Conservation (phyloP, 2,113 vertebrate species). For the Pedetes capensis region DNA sequence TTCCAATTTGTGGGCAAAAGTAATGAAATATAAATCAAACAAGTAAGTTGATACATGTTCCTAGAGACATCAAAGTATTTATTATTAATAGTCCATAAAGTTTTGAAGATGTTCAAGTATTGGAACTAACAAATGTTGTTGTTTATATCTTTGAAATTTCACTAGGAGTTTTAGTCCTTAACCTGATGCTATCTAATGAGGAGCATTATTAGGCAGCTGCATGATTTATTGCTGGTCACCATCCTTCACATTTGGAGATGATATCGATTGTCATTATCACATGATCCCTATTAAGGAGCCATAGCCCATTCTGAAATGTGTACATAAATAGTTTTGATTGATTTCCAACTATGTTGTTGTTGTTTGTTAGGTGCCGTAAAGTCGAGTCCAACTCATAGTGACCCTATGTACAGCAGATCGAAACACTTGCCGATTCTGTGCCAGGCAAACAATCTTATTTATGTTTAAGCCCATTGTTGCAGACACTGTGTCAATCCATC, state of each 20-base stretch:
- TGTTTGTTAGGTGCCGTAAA: too few relatives aligned
- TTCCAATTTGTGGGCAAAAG: background rate
- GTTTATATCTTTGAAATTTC: constrained; percentile 6
- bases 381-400: too few relatives aligned
- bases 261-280: background rate
- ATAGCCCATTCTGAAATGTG: background rate
- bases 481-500: too few relatives aligned
- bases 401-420: too few relatives aligned
- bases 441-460: too few relatives aligned
- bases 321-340: background rate
- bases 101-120: background rate
- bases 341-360: constrained; percentile 43
- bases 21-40: background rate
- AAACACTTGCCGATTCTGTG: too few relatives aligned
- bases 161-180: background rate
- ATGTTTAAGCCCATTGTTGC: too few relatives aligned
- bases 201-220: background rate
- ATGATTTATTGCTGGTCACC: background rate
- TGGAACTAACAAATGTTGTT: background rate
- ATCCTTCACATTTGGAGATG: background rate
- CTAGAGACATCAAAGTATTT: background rate
- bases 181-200: background rate
- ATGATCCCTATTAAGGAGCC: background rate
- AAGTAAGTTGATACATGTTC: background rate
- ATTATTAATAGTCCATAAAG: background rate